Base-by-base conservation (phyloP, 1,140 invertebrate species). In the Rhopalosiphum maidis region DNA sequence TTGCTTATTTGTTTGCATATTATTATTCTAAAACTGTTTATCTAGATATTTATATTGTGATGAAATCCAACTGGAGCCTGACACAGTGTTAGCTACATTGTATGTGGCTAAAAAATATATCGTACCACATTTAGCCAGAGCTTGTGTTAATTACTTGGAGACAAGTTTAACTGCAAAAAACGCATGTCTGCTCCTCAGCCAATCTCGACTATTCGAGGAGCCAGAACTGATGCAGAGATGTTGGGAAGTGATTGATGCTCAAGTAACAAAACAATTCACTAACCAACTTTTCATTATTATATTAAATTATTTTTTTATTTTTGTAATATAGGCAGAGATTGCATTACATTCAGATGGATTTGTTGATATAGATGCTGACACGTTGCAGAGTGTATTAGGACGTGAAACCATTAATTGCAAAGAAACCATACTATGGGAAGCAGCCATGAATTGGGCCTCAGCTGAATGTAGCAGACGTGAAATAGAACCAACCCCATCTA, bases 71-170 rank as follows among this genome's bases (percentile, higher is more conserved):
- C 95, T 99, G 94, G 98, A 99, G 96, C 98, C 98, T 51, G 98
- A 99, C 95, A 98, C 97, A 93, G 98, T 99, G 54, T 95, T 99
- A 93, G 97, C 98, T 93, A 98, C 98, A 5, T 95, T 99, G 9
- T 98, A 99, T 95, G 98, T 98, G 48, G 98, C 98, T 43, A 99
- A 99, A 95, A 99, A 99, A 95, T 99, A 99, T 95, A 98, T 99
- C 94, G 98, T 99, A 68, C 98, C 98, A 55, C 97, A 98, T 95
- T 96, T 99, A 95, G 98, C 98, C 85, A 96, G 97, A 94, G 97
- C 98, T 55, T 99, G 98, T 95, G 98, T 99, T 91, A 98, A 97
- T 95, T 99, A 98, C 96, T 96, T 99, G 94, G 98, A 99, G 96
- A 98, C 98, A 93, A 98, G 97, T 96, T 95, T 99, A 94, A 98